Percentiles rank a stretch among this genome's conserved stretches.
phyloP scores from a whole-genome alignment of 2,888 invertebrate genomes.

The Dryocosmus kuriphilus region DNA sequence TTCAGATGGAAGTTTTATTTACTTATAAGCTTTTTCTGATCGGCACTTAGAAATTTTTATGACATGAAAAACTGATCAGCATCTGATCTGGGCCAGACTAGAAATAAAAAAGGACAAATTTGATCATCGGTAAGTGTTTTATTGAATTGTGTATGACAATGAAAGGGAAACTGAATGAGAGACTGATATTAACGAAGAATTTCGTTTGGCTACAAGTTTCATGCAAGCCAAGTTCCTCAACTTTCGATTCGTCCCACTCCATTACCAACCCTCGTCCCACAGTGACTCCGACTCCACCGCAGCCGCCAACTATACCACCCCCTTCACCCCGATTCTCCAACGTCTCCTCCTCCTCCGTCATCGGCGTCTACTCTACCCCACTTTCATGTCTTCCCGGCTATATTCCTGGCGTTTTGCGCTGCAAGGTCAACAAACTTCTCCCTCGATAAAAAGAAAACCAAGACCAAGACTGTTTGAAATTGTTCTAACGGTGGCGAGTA shows the following conservation, averaged over 20 bases:
- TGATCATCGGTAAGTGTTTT: too few relatives aligned
- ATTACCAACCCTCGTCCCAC: slow-evolving; percentile 31
- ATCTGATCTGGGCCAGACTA: too few relatives aligned
- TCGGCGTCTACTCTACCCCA: slow-evolving; percentile 62
- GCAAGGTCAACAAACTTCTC: slow-evolving; percentile 71
- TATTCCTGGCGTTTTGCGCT: slow-evolving; percentile 70
- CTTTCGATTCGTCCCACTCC: slow-evolving; percentile 63
- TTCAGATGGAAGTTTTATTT: too few relatives aligned
- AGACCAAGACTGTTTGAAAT: slow-evolving; percentile 66
- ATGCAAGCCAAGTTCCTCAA: slow-evolving; percentile 64
- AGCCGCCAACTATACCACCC: slow-evolving; percentile 1
- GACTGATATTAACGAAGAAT: slow-evolving; percentile 22
- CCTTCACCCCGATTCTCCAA: slow-evolving; percentile 53
- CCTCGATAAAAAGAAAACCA: slow-evolving; percentile 68
- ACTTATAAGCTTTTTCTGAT: too few relatives aligned
- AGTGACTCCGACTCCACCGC: slow-evolving; percentile 27
- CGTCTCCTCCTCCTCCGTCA: slow-evolving; percentile 46
- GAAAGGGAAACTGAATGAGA: background rate
- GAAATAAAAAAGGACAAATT: too few relatives aligned
- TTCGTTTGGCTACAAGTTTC: slow-evolving; percentile 51
- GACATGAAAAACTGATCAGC: too few relatives aligned
- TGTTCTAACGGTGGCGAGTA: slow-evolving; percentile 65
- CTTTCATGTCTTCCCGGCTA: slow-evolving; percentile 66
- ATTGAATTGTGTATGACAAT: background rate
- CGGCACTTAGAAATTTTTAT: too few relatives aligned